A percentile compares a stretch with the other conserved stretches of the same genome.
Conservation (phyloP, 2,888 invertebrate genomes). For the Eupithecia vulgata region DNA sequence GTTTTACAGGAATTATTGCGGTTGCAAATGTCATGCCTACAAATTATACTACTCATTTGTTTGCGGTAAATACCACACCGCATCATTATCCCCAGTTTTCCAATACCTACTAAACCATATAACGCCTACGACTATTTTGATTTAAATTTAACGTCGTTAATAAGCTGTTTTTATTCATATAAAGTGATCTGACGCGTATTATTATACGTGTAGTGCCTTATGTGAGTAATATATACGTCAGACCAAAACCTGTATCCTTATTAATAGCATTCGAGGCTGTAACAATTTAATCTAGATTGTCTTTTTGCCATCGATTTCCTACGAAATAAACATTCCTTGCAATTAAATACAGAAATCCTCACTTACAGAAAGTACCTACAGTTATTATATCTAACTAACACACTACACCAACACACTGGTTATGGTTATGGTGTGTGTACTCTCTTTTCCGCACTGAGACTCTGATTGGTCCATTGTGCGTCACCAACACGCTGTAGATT, state of each 20-base stretch:
- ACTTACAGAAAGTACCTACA: too few species aligned
- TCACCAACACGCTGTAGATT: too few species aligned
- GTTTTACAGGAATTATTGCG: not conserved
- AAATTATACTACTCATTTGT: constrained; percentile 1
- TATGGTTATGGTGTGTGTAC: too few species aligned
- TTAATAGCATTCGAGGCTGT: not conserved
- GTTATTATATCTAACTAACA: too few species aligned
- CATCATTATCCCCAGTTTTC: not conserved
- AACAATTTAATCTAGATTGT: not conserved
- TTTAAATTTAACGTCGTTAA: not conserved
- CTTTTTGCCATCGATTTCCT: not conserved
- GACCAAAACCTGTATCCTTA: not conserved
- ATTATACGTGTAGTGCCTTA: not conserved
- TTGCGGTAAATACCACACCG: not conserved
- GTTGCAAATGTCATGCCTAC: not conserved
- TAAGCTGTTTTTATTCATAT: not conserved
- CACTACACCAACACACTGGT: too few species aligned
- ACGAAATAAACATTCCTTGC: not conserved
- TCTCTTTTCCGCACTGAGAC: too few species aligned
- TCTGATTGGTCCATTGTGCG: too few species aligned
- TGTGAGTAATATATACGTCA: constrained; percentile 5
- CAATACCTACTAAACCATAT: not conserved
- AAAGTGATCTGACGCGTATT: constrained; percentile 3
- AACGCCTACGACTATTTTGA: not conserved
- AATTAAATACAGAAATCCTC: not conserved